Evolutionary conservation across 2,888 invertebrate genomes (phyloP), one percentile per base, ranked within the genome.

Genomic region (Noctua janthina): DNA sequence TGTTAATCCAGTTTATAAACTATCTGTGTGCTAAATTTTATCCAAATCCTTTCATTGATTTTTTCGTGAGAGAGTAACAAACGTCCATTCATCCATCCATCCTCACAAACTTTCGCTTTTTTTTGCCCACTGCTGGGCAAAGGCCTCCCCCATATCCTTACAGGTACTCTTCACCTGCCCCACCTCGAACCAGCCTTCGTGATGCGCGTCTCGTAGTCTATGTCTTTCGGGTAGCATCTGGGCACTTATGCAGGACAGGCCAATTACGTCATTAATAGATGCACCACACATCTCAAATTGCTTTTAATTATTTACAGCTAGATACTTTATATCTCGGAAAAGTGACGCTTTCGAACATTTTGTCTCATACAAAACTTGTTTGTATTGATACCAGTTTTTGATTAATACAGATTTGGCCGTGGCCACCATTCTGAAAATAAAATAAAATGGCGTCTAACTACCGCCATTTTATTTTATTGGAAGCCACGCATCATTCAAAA

Each of bases 261-360:
- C 23, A 59, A n/a, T 56, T n/a, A 56, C n/a, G n/a, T 59, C 59
- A 59, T n/a, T 59, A 59, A n/a, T 59, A 59, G 56, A 59, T 59
- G 11, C 59, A 13, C n/a, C 11, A 59, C 59, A 59, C 13, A 13
- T 56, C 23, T 56, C 10, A 23, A 56, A 56, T 1, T 23, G 23
- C 2, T 56, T 56, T 6, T 17, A 23, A 20, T 54, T 54, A 54
- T 20, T 7, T 54, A 20, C 20, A 43, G 68, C 68, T 13, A 51
- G 49, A 51, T 51, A 51, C 0, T 15, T 4, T 43, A 43, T 39
- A 39, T 46, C 46, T 46, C 51, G 23, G 59, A 59, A n/a, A 59
- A 7, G 23, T 59, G 11, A 59, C 56, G 56, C 4, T 23, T 59
- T n/a, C 11, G n/a, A n/a, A 59, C 5, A 59, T 59, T 11, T 56